Percentiles rank a stretch among this genome's conserved stretches.
These are phyloP conservation scores for Zaprionus tsacasi DNA, from an alignment of 1,140 invertebrate species.

Conservation along the genomic window DNA sequence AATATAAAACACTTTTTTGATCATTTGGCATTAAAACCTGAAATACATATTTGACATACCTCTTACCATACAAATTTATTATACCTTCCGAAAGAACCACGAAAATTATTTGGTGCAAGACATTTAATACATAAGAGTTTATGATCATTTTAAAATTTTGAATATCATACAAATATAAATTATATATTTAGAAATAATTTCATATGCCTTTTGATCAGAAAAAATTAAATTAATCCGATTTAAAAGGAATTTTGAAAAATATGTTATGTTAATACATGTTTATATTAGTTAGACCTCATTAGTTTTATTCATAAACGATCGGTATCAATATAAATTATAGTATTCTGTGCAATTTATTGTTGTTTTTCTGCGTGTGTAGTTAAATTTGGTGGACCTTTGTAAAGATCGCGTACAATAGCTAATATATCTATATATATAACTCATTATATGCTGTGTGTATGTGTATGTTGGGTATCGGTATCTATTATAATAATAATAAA, in stretches of 20 bases:
- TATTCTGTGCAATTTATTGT: conserved; percentile 77
- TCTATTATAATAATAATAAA: conserved; percentile 57
- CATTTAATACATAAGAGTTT: background rate
- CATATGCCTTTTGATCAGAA: background rate
- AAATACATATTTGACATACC: background rate
- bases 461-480: conserved; percentile 41
- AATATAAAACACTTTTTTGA: background rate
- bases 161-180: background rate
- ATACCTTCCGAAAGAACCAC: background rate
- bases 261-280: background rate
- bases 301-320: conserved; percentile 1
- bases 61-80: too few species aligned
- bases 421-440: conserved; percentile 57
- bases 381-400: conserved; percentile 39
- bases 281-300: background rate
- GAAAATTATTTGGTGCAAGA: background rate
- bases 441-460: conserved; percentile 35
- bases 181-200: background rate
- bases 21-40: background rate
- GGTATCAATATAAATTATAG: conserved; percentile 20
- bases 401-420: conserved; percentile 59
- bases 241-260: background rate
- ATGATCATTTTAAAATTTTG: background rate
- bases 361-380: conserved; percentile 59
- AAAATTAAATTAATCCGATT: background rate